Base-by-base conservation (phyloP, 2,113 vertebrate genomes). In the Lanius collurio region DNA sequence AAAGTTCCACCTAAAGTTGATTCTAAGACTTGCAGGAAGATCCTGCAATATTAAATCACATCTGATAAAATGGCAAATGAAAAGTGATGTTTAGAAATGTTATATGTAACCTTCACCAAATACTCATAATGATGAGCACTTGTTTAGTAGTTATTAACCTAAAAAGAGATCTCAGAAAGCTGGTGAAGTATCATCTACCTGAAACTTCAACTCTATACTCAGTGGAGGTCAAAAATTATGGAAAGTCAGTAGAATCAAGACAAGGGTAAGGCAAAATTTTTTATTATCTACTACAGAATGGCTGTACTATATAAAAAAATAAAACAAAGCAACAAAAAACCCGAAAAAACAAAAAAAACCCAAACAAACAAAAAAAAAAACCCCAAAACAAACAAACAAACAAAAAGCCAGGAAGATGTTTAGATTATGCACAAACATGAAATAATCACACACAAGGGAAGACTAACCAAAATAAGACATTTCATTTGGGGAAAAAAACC, bases 321-420 rank as follows among this genome's bases (percentile, higher is more conserved):
- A 47, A 50, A 14, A 37, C 37, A 37, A 37, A 37, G 37, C 2
- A 24, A 24, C n/a, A 56, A 30, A 15, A 8, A 1, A 2, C 2
- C 7, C n/a, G n/a, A n/a, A n/a, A n/a, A n/a, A n/a, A 2, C 3
- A 2, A 28, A 70, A 23, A 50, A 28, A 9, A 7, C 13, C 7
- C 23, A n/a, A n/a, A n/a, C n/a, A n/a, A 37, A 37, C 18, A 15
- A 69, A 70, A 42, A 18, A 19, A 33, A 46, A 41, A 64, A n/a
- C 3, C 19, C 13, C n/a, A n/a, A n/a, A n/a, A n/a, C n/a, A n/a
- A n/a, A n/a, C n/a, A n/a, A n/a, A n/a, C n/a, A n/a, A n/a, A n/a
- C n/a, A n/a, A 75, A 65, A 74, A 37, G 26, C 21, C 11, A 67
- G 47, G 75, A 77, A 44, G 31, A 50, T 6, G 10, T 84, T n/a